Percentiles rank a stretch among this genome's conserved stretches.
Conservation (phyloP, 2,113 vertebrate species). For the Ciconia boyciana region DNA sequence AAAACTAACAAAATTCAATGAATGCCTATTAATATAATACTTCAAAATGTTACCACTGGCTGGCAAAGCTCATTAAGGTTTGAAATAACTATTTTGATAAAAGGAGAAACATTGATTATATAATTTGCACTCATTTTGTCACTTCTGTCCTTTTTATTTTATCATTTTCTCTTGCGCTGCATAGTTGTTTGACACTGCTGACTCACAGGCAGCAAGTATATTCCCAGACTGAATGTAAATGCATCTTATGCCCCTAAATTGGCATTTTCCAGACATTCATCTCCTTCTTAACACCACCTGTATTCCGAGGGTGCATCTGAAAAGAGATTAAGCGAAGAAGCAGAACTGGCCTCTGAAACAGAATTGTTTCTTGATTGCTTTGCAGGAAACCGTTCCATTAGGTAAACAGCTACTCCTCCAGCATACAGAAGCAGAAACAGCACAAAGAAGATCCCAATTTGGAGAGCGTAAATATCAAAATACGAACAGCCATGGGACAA, state of each 20-base stretch:
- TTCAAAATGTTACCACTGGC: neutral
- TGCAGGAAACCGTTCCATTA: constrained; percentile 22
- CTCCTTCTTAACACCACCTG: constrained; percentile 22
- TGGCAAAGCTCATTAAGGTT: constrained; percentile 28
- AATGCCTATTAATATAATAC: neutral
- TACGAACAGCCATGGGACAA: neutral
- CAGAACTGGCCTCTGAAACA: constrained; percentile 35
- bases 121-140: constrained; percentile 62
- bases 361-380: constrained; percentile 58
- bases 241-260: neutral
- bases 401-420: neutral
- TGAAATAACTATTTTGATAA: constrained; percentile 34
- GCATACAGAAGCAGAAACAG: constrained; percentile 2
- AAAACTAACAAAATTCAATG: constrained; percentile 8
- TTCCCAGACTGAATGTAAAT: constrained; percentile 45
- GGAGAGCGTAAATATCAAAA: neutral
- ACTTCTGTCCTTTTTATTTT: constrained; percentile 42
- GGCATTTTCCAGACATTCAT: constrained; percentile 40
- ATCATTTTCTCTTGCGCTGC: neutral
- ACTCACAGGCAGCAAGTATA: constrained; percentile 12
- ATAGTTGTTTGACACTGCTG: constrained; percentile 47
- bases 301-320: neutral
- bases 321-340: constrained; percentile 20
- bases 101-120: constrained; percentile 32
- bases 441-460: neutral